These are phyloP conservation scores for Sphecodes monilicornis DNA, from an alignment of 2,888 invertebrate genomes.

Conservation along the genomic window DNA sequence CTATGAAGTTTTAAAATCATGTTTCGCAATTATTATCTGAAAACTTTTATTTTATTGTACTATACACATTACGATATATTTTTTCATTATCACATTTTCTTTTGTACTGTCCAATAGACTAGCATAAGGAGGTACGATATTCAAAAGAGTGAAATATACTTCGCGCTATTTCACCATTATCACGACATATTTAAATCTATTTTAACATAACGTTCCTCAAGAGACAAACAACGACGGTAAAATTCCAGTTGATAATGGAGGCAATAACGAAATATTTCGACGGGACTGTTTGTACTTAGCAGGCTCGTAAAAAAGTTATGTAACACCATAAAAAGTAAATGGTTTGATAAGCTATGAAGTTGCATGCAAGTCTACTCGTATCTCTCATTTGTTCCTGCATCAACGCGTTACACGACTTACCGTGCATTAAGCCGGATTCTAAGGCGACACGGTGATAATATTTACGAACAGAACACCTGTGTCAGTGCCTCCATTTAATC, in stretches of 20 bases:
- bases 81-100: not conserved
- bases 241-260: not conserved
- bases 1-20: not conserved
- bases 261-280: not conserved
- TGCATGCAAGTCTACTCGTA: not conserved
- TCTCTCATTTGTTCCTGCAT: not conserved
- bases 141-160: not conserved
- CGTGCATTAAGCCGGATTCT: slow-evolving; percentile 40
- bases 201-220: not conserved
- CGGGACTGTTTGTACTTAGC: not conserved
- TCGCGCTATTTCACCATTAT: not conserved
- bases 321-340: not conserved
- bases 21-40: not conserved
- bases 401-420: not conserved
- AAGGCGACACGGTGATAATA: slow-evolving; percentile 13
- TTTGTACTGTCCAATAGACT: not conserved
- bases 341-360: not conserved
- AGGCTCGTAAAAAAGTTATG: not conserved
- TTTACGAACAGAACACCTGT: slow-evolving; percentile 55
- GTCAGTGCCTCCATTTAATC: slow-evolving; percentile 56
- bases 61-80: not conserved
- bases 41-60: not conserved
- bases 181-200: not conserved
- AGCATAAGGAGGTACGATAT: not conserved
- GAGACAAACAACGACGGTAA: not conserved